Evolutionary conservation across 2,888 invertebrate genomes (phyloP), one percentile per base, ranked within the genome.

Genomic region (Lacanobia wlatinum): DNA sequence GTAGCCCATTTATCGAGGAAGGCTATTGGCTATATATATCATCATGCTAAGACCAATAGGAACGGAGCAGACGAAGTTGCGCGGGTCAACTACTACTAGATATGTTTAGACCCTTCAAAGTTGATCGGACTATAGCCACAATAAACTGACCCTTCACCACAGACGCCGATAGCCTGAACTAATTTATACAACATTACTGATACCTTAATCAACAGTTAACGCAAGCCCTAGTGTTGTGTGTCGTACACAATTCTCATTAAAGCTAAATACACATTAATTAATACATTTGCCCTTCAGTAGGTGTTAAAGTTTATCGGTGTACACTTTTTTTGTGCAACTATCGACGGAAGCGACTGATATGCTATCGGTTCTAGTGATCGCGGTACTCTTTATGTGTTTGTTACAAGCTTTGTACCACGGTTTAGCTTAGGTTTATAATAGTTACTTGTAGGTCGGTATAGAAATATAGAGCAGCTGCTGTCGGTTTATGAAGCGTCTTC

Each of bases 241-340:
- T 84, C 43, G 48, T 58, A 10, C 46, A 73, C 46, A 70, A n/a
- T 85, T 76, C 72, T 78, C 70, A 73, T 77, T 82, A 84, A 76
- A 82, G 62, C 52, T 50, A 74, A 76, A 76, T 70, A 82, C 73
- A 71, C 61, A 70, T 55, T 85, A 84, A 85, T 85, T 85, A 80
- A 80, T 82, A 82, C 73, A 50, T 68, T 66, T 70, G 70, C 75
- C 84, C 76, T 82, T 76, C 67, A 61, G 23, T 71, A 78, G 62
- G 78, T 80, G 85, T 85, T 78, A 85, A 85, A 86, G 86, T 84
- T 86, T 86, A 86, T 87, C 86, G 65, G 14, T 53, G 43, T 60
- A 75, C 58, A 70, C 60, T 81, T 76, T 78, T 80, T 84, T 80
- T 73, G 63, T 76, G 58, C 56, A 55, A 59, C 71, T 84, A 86